Evolutionary conservation across 2,797 vertebrate genomes (phyloP).

Genomic region (Melanogrammus aeglefinus): DNA sequence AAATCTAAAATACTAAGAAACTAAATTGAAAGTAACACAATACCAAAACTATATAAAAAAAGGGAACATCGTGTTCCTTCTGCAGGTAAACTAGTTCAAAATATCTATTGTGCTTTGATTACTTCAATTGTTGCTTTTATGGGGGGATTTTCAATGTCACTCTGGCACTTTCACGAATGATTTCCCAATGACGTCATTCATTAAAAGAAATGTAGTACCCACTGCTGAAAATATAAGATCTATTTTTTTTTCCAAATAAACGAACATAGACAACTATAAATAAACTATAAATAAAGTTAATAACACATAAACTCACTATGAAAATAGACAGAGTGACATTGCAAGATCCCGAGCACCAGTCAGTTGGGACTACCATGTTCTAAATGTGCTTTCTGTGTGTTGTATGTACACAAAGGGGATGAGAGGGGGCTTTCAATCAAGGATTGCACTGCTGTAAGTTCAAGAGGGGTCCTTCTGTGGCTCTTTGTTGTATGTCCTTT

Average conservation of each 20-base stretch:
- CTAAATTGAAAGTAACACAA: slow-evolving; percentile 39
- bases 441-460: slow-evolving; percentile 80
- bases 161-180: slow-evolving; percentile 31
- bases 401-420: slow-evolving; percentile 75
- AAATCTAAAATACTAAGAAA: slow-evolving; percentile 37
- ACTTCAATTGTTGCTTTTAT: slow-evolving; percentile 11
- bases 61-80: slow-evolving; percentile 49
- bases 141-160: slow-evolving; percentile 52
- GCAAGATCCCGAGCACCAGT: slow-evolving; percentile 58
- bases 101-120: slow-evolving; percentile 54
- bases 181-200: background rate
- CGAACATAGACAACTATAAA: slow-evolving; percentile 47
- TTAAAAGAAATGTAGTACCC: slow-evolving; percentile 7
- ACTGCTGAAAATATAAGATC: background rate
- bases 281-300: slow-evolving; percentile 37
- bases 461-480: slow-evolving; percentile 68
- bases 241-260: slow-evolving; percentile 18
- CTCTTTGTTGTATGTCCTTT: slow-evolving; percentile 56
- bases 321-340: slow-evolving; percentile 74
- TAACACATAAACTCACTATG: slow-evolving; percentile 30
- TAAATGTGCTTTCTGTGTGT: slow-evolving; percentile 77
- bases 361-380: slow-evolving; percentile 49
- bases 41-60: slow-evolving; percentile 31
- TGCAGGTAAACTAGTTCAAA: slow-evolving; percentile 32
- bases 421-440: slow-evolving; percentile 70